These are phyloP conservation scores for Mesocentrotus franciscanus DNA, from an alignment of 53 echinoderm and acorn worm genomes.

Conservation along the genomic window DNA sequence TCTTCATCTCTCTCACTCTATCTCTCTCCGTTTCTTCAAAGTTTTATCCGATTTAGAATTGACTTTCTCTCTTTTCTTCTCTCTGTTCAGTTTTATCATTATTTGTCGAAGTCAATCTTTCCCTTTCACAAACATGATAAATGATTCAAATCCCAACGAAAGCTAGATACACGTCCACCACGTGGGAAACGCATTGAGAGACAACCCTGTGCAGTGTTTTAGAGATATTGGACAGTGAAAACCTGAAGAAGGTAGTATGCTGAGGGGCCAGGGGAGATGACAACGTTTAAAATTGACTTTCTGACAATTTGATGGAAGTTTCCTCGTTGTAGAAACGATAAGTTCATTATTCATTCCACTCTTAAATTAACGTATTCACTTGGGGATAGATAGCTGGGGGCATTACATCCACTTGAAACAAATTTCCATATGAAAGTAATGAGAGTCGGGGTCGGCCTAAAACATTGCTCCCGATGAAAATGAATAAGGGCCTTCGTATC, in stretches of 20 bases:
- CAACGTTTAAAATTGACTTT: not conserved
- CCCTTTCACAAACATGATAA: not conserved
- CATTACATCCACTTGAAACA: not conserved
- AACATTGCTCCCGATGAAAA: not conserved
- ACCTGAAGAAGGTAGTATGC: not conserved
- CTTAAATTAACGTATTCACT: too few species aligned
- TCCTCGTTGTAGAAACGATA: not conserved
- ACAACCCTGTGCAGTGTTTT: not conserved
- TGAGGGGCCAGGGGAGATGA: not conserved
- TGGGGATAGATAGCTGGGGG: not conserved
- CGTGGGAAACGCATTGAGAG: not conserved
- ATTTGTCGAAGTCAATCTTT: not conserved
- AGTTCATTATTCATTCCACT: conserved; percentile 11
- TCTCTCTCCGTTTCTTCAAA: not conserved
- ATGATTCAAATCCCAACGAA: too few species aligned
- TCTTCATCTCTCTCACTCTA: not conserved
- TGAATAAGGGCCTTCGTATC: not conserved
- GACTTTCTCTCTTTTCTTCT: not conserved
- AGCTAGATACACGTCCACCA: too few species aligned
- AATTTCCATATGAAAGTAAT: not conserved
- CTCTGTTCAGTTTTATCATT: not conserved
- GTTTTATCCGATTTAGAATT: not conserved
- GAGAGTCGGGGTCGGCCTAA: not conserved
- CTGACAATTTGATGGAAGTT: conserved; percentile 12
- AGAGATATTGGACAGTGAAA: not conserved